Evolutionary conservation across 2,113 vertebrate genomes (phyloP).

Genomic region (Sigmodon hispidus): DNA sequence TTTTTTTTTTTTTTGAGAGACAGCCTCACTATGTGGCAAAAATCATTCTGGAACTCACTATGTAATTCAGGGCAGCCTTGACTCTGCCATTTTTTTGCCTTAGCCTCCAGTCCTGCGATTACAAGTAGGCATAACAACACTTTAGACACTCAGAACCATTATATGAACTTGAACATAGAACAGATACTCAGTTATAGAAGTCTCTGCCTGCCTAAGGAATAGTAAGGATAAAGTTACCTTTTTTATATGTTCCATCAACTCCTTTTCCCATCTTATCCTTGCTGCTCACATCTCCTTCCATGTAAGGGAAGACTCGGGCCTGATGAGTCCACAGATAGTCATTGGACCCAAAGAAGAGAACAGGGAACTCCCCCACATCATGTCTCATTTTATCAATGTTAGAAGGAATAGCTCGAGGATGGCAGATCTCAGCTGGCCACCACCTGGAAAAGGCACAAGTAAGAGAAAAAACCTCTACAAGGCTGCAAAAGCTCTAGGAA

Average conservation of each 20-base stretch:
- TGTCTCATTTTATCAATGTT: constrained; percentile 98
- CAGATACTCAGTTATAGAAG: background rate
- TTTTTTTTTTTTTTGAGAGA: background rate
- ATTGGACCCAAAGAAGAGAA: constrained; percentile 99
- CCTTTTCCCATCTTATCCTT: constrained; percentile 98
- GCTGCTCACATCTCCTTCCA: constrained; percentile 98
- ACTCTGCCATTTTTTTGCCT: background rate
- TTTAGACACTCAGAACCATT: background rate
- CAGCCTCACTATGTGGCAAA: background rate
- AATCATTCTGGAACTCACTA: background rate
- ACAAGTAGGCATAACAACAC: background rate
- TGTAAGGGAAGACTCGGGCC: constrained; percentile 97
- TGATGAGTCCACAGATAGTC: constrained; percentile 99
- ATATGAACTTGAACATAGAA: constrained; percentile 25
- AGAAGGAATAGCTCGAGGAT: constrained; percentile 94
- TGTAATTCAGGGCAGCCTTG: background rate
- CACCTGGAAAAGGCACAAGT: constrained; percentile 87
- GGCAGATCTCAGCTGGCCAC: constrained; percentile 99
- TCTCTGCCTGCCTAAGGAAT: background rate
- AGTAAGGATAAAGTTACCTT: constrained; percentile 87
- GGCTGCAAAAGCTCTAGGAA: background rate
- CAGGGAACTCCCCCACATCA: constrained; percentile 97
- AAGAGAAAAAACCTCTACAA: constrained; percentile 7
- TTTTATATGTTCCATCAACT: constrained; percentile 96
- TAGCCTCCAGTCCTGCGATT: background rate